Conservation (phyloP, 2,797 vertebrate genomes). For the Hemitrygon akajei region DNA sequence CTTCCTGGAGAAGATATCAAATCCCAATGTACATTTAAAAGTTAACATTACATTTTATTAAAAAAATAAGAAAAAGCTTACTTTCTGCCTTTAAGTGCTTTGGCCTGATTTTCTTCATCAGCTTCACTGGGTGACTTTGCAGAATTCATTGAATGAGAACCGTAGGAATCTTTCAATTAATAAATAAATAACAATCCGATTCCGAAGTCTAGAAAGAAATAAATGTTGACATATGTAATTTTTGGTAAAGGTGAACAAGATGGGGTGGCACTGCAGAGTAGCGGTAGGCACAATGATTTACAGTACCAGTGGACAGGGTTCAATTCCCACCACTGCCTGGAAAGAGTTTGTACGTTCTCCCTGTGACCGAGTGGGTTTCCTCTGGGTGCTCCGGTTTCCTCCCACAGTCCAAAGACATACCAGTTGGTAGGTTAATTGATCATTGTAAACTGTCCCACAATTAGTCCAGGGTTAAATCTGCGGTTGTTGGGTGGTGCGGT, state of each 20-base stretch:
- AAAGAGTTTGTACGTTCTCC: too few relatives aligned
- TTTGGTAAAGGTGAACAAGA: not conserved
- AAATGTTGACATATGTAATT: not conserved
- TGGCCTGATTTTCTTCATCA: conserved; percentile 87
- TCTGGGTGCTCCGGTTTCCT: too few relatives aligned
- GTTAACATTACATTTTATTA: not conserved
- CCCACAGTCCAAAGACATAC: too few relatives aligned
- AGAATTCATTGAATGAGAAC: conserved; percentile 57
- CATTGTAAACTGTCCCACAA: too few relatives aligned
- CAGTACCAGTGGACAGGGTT: too few relatives aligned
- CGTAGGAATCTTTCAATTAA: conserved; percentile 59
- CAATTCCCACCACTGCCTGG: too few relatives aligned
- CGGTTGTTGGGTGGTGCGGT: too few relatives aligned
- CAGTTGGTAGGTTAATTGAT: too few relatives aligned
- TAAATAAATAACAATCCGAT: conserved; percentile 71
- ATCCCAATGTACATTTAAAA: not conserved
- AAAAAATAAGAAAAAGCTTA: conserved; percentile 55
- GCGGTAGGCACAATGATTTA: too few relatives aligned
- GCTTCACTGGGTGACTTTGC: conserved; percentile 76
- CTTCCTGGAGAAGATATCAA: not conserved
- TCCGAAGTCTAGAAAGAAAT: conserved; percentile 68
- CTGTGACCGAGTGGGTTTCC: too few relatives aligned
- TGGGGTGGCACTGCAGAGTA: too few relatives aligned
- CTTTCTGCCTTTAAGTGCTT: conserved; percentile 89
- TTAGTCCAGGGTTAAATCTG: too few relatives aligned